Evolutionary conservation across 1,140 invertebrate species (phyloP).

Genomic region (Papilio aristodemus): DNA sequence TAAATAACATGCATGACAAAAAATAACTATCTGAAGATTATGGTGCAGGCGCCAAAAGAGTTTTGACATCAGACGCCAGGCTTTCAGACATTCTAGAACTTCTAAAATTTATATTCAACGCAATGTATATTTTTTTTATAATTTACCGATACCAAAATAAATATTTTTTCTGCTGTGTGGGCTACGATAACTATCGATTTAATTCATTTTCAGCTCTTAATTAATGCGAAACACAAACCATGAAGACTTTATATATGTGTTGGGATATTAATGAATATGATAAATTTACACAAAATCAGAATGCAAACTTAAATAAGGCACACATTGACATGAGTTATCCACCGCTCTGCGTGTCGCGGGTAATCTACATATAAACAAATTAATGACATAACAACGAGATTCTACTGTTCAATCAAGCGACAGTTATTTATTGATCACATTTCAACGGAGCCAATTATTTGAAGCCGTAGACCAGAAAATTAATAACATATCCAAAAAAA

Average conservation of each 20-base stretch:
- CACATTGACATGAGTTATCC: background rate
- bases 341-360: background rate
- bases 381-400: background rate
- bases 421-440: conserved; percentile 5
- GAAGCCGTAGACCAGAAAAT: background rate
- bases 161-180: too few species aligned
- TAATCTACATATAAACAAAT: conserved; percentile 6
- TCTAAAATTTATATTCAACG: too few species aligned
- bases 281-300: background rate
- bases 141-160: too few species aligned
- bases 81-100: too few species aligned
- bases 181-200: too few species aligned
- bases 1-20: too few species aligned
- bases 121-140: too few species aligned
- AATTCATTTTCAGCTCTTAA: too few species aligned
- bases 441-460: background rate
- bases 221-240: too few species aligned
- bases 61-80: too few species aligned
- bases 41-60: too few species aligned
- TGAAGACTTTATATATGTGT: background rate
- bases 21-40: too few species aligned
- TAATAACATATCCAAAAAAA: background rate
- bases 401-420: background rate
- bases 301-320: background rate
- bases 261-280: background rate